Evolutionary conservation across 2,113 vertebrate genomes (phyloP).

Genomic region (Callorhinus ursinus): DNA sequence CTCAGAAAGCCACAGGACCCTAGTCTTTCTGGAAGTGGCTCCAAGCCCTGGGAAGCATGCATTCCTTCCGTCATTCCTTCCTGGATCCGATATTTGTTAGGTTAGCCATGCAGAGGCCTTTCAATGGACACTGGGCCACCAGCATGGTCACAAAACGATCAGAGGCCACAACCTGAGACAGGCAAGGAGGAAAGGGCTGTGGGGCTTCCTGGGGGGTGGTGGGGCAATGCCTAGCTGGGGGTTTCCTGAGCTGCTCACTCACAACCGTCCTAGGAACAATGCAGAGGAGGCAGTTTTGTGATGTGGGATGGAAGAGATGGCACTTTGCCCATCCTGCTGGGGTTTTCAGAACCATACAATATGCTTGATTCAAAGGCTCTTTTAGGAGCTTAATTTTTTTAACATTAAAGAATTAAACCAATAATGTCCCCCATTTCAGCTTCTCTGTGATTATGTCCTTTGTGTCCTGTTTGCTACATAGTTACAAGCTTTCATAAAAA

Average conservation of each 20-base stretch:
- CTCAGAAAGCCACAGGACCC: background rate
- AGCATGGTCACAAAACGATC: background rate
- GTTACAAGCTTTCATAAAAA: constrained; percentile 62
- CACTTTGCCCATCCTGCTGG: background rate
- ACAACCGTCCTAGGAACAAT: background rate
- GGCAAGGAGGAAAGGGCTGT: background rate
- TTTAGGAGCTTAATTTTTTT: constrained; percentile 64
- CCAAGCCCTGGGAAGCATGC: background rate
- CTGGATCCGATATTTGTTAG: background rate
- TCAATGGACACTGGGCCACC: background rate
- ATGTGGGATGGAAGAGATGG: background rate
- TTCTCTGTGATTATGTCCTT: constrained; percentile 72
- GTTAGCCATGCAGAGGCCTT: background rate
- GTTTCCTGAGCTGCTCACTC: background rate
- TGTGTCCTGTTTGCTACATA: constrained; percentile 65
- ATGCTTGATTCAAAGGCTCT: constrained; percentile 63
- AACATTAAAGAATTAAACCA: constrained; percentile 76
- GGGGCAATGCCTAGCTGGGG: background rate
- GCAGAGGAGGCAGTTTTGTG: background rate
- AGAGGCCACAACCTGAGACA: background rate
- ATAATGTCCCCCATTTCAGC: constrained; percentile 64
- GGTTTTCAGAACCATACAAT: constrained; percentile 63
- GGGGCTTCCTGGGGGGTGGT: fast-evolving
- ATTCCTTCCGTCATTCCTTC: background rate
- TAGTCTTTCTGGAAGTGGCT: background rate